Conservation (phyloP, 2,113 vertebrate species). For the Corvus moneduloides region DNA sequence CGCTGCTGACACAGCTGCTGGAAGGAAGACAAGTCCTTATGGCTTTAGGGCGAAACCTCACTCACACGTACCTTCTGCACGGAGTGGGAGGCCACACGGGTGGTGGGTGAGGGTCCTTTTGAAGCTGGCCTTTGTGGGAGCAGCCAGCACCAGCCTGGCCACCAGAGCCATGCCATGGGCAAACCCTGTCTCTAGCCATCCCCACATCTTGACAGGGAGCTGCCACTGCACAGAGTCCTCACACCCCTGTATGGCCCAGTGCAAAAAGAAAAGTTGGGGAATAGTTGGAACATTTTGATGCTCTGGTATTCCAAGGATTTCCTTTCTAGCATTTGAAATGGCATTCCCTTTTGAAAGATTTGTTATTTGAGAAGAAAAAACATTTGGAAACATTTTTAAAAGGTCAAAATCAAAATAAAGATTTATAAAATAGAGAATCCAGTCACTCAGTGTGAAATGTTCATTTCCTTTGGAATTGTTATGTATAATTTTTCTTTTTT, state of each 20-base stretch:
- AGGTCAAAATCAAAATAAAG: constrained; percentile 54
- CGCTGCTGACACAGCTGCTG: background rate
- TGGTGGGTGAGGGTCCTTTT: accelerated
- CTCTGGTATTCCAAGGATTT: background rate
- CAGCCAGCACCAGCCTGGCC: background rate
- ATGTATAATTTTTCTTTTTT: background rate
- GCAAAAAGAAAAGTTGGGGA: background rate
- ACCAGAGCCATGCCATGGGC: background rate
- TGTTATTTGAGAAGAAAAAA: constrained; percentile 10
- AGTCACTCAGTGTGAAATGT: background rate
- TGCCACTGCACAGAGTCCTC: background rate
- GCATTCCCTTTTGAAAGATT: constrained; percentile 17
- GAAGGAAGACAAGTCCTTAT: background rate
- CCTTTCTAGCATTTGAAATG: constrained; percentile 26
- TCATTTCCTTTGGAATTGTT: constrained; percentile 35
- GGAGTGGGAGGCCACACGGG: background rate
- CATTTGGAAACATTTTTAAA: constrained; percentile 49
- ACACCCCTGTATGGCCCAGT: accelerated
- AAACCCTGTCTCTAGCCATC: background rate
- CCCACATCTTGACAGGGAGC: accelerated
- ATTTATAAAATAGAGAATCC: constrained; percentile 15
- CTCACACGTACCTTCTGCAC: background rate
- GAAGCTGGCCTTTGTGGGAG: background rate
- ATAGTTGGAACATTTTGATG: background rate
- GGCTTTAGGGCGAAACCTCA: background rate